A percentile compares a stretch with the other conserved stretches of the same genome.
Evolutionary conservation across 2,797 vertebrate species (phyloP).

Genomic region (Ctenochaetus hawaiiensis): DNA sequence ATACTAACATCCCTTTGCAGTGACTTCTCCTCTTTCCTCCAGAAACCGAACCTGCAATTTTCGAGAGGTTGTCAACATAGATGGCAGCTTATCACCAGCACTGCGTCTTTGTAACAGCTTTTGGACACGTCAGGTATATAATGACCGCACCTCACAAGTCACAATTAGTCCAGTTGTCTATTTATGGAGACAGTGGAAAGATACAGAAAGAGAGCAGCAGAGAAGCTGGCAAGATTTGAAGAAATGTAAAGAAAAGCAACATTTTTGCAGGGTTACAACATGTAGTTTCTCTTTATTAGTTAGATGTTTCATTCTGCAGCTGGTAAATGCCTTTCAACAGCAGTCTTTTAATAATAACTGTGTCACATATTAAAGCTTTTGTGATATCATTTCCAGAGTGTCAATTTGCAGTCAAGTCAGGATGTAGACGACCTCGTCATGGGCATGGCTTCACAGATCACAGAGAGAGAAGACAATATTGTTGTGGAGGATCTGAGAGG

Average conservation of each 20-base stretch:
- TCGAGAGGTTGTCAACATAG: conserved; percentile 58
- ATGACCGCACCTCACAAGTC: background rate
- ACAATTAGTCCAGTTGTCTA: conserved; percentile 7
- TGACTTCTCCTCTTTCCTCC: conserved; percentile 27
- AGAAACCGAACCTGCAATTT: conserved; percentile 89
- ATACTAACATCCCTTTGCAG: background rate
- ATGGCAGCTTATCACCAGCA: conserved; percentile 80
- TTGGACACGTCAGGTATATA: conserved; percentile 92
- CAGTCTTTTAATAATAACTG: background rate
- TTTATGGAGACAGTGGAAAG: conserved; percentile 18
- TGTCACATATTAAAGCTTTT: conserved; percentile 3
- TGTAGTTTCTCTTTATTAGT: background rate
- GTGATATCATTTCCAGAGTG: conserved; percentile 78
- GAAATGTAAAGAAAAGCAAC: background rate
- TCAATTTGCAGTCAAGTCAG: conserved; percentile 73
- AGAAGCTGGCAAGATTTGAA: conserved; percentile 1
- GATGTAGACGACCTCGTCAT: conserved; percentile 91
- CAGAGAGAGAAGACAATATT: conserved; percentile 91
- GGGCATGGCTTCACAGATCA: conserved; percentile 96
- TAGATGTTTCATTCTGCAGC: no score
- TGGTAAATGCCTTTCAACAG: no score
- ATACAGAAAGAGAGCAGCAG: background rate
- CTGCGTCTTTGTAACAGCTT: conserved; percentile 94
- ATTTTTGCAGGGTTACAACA: background rate
- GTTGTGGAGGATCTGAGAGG: conserved; percentile 95